These are phyloP conservation scores for Mesodorylaimus sp. DNA, from an alignment of 2,888 invertebrate genomes.

Conservation along the genomic window DNA sequence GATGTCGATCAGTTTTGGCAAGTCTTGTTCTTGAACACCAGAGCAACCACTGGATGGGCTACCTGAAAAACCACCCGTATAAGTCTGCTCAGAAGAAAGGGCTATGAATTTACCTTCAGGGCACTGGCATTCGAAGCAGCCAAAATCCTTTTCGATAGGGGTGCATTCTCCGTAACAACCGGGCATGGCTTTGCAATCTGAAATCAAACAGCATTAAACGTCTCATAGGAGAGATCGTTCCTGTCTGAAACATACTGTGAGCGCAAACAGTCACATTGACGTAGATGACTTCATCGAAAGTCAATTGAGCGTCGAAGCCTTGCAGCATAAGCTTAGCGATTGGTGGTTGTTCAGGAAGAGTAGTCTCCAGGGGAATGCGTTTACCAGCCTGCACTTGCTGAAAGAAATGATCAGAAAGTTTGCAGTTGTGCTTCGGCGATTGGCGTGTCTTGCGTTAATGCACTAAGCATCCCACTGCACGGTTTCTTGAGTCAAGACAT, in stretches of 20 bases:
- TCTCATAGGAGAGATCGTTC: background rate
- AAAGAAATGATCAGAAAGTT: too few relatives aligned
- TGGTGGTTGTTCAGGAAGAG: background rate
- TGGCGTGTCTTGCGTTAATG: too few relatives aligned
- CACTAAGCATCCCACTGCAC: too few relatives aligned
- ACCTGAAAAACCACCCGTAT: background rate
- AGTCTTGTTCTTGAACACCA: background rate
- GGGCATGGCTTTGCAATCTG: background rate
- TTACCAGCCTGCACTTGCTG: background rate
- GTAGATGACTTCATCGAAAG: conserved; percentile 1
- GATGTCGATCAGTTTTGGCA: background rate
- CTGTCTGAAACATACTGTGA: background rate
- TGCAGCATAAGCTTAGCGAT: background rate
- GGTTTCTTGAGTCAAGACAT: too few relatives aligned
- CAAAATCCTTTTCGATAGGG: conserved; percentile 1
- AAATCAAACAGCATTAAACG: background rate
- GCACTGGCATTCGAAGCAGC: background rate
- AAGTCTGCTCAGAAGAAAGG: background rate
- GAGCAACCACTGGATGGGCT: background rate
- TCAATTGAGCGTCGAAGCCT: conserved; percentile 4
- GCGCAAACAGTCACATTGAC: conserved; percentile 1
- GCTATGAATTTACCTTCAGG: conserved; percentile 1
- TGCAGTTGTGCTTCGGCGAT: too few relatives aligned
- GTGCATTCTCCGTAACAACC: background rate
- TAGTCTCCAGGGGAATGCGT: background rate